A percentile compares a stretch with the other conserved stretches of the same genome.
phyloP scores from a whole-genome alignment of 2,113 vertebrate species.

The Takifugu bimaculatus region DNA sequence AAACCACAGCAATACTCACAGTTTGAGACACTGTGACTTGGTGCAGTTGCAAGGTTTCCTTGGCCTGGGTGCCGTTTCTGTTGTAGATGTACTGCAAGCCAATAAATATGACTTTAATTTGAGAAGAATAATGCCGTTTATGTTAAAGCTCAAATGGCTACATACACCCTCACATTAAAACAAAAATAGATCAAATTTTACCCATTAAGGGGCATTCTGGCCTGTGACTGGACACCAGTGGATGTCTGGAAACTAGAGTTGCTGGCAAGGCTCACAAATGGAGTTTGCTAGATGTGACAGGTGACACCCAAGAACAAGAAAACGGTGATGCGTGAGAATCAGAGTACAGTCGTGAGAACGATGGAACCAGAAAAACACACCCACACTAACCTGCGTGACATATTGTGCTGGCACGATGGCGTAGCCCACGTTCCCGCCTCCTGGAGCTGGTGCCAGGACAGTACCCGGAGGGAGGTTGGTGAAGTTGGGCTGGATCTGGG shows the following conservation, averaged over 20 bases:
- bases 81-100: conserved; percentile 74
- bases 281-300: conserved; percentile 85
- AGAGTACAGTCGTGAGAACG: neutral
- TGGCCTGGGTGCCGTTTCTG: conserved; percentile 88
- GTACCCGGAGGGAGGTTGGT: conserved; percentile 93
- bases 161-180: too few relatives aligned
- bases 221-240: conserved; percentile 86
- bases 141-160: neutral
- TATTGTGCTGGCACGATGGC: conserved; percentile 95
- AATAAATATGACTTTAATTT: neutral
- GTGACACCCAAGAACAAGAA: neutral
- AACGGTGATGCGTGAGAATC: neutral
- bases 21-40: conserved; percentile 94
- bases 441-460: conserved; percentile 88
- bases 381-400: conserved; percentile 85
- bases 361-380: neutral
- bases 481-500: conserved; percentile 96
- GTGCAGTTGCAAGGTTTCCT: conserved; percentile 99
- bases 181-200: conserved; percentile 66
- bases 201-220: conserved; percentile 91
- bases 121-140: neutral
- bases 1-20: conserved; percentile 79
- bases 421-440: conserved; percentile 88
- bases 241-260: conserved; percentile 83
- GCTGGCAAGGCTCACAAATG: conserved; percentile 90